Evolutionary conservation across 2,797 vertebrate genomes (phyloP).

Genomic region (Semotilus atromaculatus): DNA sequence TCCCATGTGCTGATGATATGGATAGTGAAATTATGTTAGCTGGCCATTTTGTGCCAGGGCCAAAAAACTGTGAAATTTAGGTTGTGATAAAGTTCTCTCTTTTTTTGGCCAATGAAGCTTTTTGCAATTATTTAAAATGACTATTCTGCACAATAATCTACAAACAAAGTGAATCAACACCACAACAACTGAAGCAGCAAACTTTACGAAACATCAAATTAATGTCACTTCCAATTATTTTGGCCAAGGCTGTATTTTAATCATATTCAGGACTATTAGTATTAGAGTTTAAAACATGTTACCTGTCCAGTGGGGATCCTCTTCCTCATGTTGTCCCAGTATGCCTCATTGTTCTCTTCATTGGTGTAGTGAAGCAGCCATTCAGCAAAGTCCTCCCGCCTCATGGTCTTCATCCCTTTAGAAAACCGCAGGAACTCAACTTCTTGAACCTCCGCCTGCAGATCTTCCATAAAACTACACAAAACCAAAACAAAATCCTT

Average conservation of each 20-base stretch:
- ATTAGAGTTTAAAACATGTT: conserved; percentile 3
- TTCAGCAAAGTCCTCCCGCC: conserved; percentile 94
- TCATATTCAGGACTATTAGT: neutral
- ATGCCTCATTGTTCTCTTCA: conserved; percentile 90
- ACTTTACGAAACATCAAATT: neutral
- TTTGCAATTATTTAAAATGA: too few relatives aligned
- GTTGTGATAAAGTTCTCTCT: too few relatives aligned
- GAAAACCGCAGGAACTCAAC: conserved; percentile 98
- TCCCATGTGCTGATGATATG: too few relatives aligned
- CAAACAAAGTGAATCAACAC: too few relatives aligned
- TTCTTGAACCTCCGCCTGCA: conserved; percentile 94
- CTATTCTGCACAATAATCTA: neutral
- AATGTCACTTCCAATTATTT: neutral
- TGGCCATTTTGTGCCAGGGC: too few relatives aligned
- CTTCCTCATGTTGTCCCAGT: conserved; percentile 93
- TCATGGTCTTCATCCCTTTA: conserved; percentile 93
- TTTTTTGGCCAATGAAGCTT: too few relatives aligned
- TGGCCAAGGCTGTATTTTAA: neutral
- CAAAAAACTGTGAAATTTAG: too few relatives aligned
- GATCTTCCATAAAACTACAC: conserved; percentile 94
- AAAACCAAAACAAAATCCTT: conserved; percentile 19
- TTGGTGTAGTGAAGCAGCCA: conserved; percentile 98
- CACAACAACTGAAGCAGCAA: neutral
- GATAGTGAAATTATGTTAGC: too few relatives aligned
- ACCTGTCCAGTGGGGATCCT: conserved; percentile 92